These are phyloP conservation scores for Aldabrachelys gigantea DNA, from an alignment of 2,113 vertebrate genomes.

Conservation along the genomic window DNA sequence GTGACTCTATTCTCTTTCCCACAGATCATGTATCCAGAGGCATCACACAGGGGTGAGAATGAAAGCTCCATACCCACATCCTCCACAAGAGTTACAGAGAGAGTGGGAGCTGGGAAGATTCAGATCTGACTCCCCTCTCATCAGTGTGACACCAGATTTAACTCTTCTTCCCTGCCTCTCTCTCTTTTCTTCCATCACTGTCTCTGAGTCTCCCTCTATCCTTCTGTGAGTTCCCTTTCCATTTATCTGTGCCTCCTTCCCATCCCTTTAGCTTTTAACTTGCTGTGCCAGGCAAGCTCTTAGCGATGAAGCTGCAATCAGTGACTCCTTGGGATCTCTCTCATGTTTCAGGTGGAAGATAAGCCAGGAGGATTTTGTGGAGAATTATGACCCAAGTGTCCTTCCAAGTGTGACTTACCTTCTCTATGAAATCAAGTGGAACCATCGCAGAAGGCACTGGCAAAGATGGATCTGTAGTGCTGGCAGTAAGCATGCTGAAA, in stretches of 20 bases:
- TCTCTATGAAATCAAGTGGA: not conserved
- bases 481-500: rapidly evolving
- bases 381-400: rapidly evolving
- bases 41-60: not conserved
- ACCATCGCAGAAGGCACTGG: rapidly evolving
- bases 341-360: slow-evolving; percentile 47
- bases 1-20: not conserved
- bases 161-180: not conserved
- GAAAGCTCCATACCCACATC: not conserved
- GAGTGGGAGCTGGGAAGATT: not conserved
- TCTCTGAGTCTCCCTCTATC: not conserved
- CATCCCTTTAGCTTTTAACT: not conserved
- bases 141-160: not conserved
- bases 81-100: rapidly evolving
- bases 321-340: not conserved
- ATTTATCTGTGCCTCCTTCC: not conserved
- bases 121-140: not conserved
- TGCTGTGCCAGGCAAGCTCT: not conserved
- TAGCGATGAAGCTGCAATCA: not conserved
- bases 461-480: not conserved
- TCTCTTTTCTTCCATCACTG: not conserved
- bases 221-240: not conserved
- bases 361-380: rapidly evolving
- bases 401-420: rapidly evolving
- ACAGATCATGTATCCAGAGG: not conserved